Base-by-base conservation (phyloP, 2,113 vertebrate genomes). In the Varanus komodoensis region DNA sequence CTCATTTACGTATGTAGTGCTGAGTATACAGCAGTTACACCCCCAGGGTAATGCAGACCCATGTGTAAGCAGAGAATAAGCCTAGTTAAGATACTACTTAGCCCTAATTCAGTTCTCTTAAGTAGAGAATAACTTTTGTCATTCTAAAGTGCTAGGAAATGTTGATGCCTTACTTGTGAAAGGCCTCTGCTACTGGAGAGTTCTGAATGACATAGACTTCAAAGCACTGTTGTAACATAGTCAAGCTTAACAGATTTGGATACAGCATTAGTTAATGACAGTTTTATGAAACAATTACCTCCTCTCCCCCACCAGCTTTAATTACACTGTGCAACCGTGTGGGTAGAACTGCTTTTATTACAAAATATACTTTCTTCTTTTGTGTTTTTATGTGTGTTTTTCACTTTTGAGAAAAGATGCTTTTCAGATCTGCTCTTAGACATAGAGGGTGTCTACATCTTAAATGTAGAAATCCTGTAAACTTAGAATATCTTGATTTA, bases 161-260 rank as follows among this genome's bases (percentile, higher is more conserved):
- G n/a, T 61, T 84, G 48, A 38, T 87, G 8, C 29, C 34, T 79
- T 61, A 82, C 25, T 68, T 87, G 57, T 69, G 2, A 87, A 71
- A 87, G 17, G 83, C 82, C 61, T 50, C 80, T 83, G n/a, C 80
- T 54, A 84, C 3, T 85, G 12, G 21, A 17, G 29, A 27, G 19
- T 73, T 90, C 69, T 71, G 86, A 79, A 68, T 29, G 92, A 0
- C 38, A 0, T 21, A 44, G 32, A 38, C 0, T 0, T 25, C 83
- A 88, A 91, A 68, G 14, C 38, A 2, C 17, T 48, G 67, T 78
- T 92, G 90, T 67, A 75, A 84, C 68, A 91, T 89, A 81, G 91
- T 86, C 92, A 86, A 84, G 90, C 88, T 73, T 61, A 64, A 19
- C 61, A 69, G 61, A 88, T 79, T 44, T 93, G 50, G 54, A 80